A percentile compares a stretch with the other conserved stretches of the same genome.
These are phyloP conservation scores for Emydocephalus ijimae DNA, from an alignment of 2,113 vertebrate species.

Conservation along the genomic window DNA sequence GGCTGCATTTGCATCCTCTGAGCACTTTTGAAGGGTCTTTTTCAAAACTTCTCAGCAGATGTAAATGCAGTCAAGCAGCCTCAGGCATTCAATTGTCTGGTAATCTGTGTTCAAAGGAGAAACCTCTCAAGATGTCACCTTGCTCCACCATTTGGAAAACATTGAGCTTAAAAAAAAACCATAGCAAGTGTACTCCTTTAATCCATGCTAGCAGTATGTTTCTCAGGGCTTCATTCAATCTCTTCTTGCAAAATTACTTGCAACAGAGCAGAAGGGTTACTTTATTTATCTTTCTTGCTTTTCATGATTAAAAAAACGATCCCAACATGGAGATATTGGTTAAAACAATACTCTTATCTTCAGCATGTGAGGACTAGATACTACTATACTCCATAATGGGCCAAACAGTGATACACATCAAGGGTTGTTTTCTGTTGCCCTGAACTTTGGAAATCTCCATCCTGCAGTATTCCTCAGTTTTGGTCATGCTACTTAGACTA, in stretches of 20 bases:
- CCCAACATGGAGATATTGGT: background rate
- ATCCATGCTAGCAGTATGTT: background rate
- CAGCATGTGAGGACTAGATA: background rate
- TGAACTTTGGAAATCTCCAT: background rate
- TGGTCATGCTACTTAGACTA: background rate
- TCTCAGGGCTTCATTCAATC: background rate
- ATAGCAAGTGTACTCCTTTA: background rate
- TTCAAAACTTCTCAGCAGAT: background rate
- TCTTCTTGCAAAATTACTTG: background rate
- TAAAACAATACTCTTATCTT: background rate
- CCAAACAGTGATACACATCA: background rate
- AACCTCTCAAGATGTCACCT: background rate
- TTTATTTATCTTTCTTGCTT: background rate
- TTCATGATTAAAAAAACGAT: background rate
- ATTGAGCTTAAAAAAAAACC: background rate
- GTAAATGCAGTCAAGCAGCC: background rate
- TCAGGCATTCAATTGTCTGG: background rate
- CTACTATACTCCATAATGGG: background rate
- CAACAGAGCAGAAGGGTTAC: background rate
- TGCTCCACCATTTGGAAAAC: background rate
- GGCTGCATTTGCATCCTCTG: too few species aligned
- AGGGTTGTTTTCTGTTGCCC: background rate
- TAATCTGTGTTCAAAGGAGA: background rate
- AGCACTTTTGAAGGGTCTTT: background rate
- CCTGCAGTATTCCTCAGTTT: background rate